Evolutionary conservation across 2,797 vertebrate species (phyloP).

Genomic region (Gymnothorax reevesii): DNA sequence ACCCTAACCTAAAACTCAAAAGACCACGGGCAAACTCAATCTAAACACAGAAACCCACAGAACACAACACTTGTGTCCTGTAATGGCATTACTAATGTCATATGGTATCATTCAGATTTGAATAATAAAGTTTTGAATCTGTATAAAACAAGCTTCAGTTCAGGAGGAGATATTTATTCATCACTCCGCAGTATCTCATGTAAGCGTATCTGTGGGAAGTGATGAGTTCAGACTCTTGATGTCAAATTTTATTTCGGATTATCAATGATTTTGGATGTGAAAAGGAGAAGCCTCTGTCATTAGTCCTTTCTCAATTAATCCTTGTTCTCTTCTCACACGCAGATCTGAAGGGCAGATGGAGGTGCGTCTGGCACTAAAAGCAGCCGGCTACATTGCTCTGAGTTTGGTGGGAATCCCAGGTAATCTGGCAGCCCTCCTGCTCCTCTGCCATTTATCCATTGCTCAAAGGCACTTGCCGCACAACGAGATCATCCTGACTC

Average conservation of each 20-base stretch:
- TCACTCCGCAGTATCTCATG: not conserved
- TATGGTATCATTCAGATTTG: too few species aligned
- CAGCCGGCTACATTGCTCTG: conserved; percentile 46
- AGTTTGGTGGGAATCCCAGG: conserved; percentile 48
- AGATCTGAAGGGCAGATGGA: not conserved
- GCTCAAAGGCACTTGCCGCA: not conserved
- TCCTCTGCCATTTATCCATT: not conserved
- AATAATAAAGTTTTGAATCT: too few species aligned
- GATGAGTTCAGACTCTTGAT: too few species aligned
- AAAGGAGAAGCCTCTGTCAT: not conserved
- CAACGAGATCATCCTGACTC: not conserved
- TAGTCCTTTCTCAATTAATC: not conserved
- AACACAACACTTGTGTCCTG: too few species aligned
- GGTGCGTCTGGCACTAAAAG: conserved; percentile 44
- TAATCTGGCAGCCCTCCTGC: conserved; percentile 12
- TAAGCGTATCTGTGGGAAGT: not conserved
- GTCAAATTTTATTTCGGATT: not conserved
- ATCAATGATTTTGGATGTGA: not conserved
- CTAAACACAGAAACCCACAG: too few species aligned
- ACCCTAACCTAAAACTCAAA: too few species aligned
- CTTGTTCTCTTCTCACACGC: not conserved
- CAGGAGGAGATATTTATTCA: too few species aligned
- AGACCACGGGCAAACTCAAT: too few species aligned
- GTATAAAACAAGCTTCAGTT: too few species aligned
- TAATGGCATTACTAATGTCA: too few species aligned